phyloP scores from a whole-genome alignment of 1,140 invertebrate species.

The Mya arenaria region DNA sequence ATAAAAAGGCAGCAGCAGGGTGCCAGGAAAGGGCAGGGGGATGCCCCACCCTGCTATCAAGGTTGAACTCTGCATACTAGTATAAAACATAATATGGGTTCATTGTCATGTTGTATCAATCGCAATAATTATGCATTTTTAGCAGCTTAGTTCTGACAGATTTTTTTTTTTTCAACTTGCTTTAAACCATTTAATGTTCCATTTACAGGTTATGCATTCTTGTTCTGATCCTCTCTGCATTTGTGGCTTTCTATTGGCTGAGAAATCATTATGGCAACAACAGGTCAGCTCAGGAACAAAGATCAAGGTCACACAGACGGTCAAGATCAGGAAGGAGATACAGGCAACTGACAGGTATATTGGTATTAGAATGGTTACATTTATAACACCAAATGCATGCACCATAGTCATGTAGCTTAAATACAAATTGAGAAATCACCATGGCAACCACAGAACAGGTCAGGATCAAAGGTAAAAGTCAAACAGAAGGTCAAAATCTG shows the following conservation, averaged over 20 bases:
- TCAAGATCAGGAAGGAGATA: constrained; percentile 16
- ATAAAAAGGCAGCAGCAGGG: no score
- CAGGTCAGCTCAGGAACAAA: background rate
- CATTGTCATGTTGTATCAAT: no score
- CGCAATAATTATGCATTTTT: no score
- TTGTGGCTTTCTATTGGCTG: constrained; percentile 43
- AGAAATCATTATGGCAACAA: constrained; percentile 7
- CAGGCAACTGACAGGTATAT: constrained; percentile 42
- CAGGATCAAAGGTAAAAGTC: background rate
- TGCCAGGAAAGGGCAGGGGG: no score
- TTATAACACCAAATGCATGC: background rate
- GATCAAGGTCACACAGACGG: background rate
- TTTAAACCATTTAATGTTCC: no score
- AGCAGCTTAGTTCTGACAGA: no score
- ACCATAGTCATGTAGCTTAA: background rate
- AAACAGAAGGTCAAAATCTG: no score
- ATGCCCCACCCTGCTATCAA: no score
- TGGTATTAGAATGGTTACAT: background rate
- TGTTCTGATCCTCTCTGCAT: constrained; percentile 21
- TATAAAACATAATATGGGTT: no score
- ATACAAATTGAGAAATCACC: background rate
- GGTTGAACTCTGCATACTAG: no score
- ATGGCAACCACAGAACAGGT: background rate
- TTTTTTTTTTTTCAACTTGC: no score
- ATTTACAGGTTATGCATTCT: constrained; percentile 52